Percentiles rank a stretch among this genome's conserved stretches.
Conservation (phyloP, 2,888 invertebrate genomes). For the Cloeon dipterum region DNA sequence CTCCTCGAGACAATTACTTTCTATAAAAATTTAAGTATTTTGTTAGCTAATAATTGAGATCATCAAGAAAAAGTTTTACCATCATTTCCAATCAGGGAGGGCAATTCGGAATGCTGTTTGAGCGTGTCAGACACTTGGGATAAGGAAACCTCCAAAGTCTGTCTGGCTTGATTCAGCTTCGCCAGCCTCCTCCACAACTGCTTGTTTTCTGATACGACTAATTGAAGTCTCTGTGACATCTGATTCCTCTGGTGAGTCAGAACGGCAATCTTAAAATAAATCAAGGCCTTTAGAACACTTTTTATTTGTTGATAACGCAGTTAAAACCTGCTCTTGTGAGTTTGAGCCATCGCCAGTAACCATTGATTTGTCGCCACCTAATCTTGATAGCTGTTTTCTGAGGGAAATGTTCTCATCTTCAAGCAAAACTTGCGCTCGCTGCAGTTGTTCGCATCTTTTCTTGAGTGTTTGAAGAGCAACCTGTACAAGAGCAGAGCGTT, state of each 20-base stretch:
- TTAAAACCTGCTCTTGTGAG: constrained; percentile 3
- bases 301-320: constrained; percentile 18
- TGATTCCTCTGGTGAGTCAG: constrained; percentile 52
- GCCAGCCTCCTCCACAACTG: constrained; percentile 54
- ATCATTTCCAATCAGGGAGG: background rate
- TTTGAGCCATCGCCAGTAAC: background rate
- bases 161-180: constrained; percentile 33
- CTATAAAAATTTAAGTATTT: no score
- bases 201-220: constrained; percentile 63
- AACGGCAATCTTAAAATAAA: constrained; percentile 31
- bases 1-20: constrained; percentile 40
- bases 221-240: constrained; percentile 48
- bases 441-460: constrained; percentile 53
- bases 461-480: constrained; percentile 59
- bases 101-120: constrained; percentile 16
- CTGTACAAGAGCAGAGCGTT: no score
- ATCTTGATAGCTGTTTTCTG: background rate
- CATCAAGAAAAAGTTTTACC: background rate
- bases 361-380: background rate
- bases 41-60: background rate
- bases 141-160: constrained; percentile 24
- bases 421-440: constrained; percentile 38
- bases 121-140: constrained; percentile 26
- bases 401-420: constrained; percentile 56
- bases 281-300: background rate